Percentiles rank a stretch among this genome's conserved stretches.
Conservation (phyloP, 1,140 invertebrate genomes). For the Diachasmimorpha longicaudata region DNA sequence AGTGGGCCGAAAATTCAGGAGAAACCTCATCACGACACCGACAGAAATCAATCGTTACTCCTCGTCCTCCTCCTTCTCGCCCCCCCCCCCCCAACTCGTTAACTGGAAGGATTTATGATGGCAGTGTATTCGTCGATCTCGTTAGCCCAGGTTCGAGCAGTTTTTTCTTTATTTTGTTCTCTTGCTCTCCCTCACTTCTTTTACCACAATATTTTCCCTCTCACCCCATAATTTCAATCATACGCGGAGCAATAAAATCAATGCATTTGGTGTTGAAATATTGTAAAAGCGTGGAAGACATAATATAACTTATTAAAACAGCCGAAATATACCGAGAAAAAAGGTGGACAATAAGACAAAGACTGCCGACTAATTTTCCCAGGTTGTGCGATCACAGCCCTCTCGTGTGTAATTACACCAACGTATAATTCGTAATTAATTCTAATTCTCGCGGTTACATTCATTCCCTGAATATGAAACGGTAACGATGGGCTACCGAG, state of each 20-base stretch:
- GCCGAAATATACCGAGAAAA: background rate
- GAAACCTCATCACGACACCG: slow-evolving; percentile 1
- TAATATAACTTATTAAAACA: background rate
- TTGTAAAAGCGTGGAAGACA: background rate
- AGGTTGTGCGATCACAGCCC: slow-evolving; percentile 11
- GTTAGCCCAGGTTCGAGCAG: background rate
- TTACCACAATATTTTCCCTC: background rate
- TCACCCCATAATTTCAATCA: background rate
- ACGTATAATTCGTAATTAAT: slow-evolving; percentile 37
- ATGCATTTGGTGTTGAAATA: background rate
- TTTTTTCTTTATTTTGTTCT: background rate
- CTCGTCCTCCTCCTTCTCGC: too few relatives aligned
- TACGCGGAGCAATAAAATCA: background rate
- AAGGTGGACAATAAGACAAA: background rate
- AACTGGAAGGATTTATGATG: slow-evolving; percentile 2
- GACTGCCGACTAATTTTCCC: slow-evolving; percentile 8
- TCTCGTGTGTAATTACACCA: slow-evolving; percentile 32
- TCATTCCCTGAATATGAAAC: background rate
- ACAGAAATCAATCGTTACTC: background rate
- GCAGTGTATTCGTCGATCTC: slow-evolving; percentile 1
- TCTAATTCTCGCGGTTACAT: slow-evolving; percentile 27
- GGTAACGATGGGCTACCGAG: slow-evolving; percentile 29
- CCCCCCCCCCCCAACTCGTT: slow-evolving; percentile 1
- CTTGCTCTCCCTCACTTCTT: background rate
- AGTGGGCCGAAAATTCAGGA: background rate